Percentiles rank a stretch among this genome's conserved stretches.
These are phyloP conservation scores for Sylvietta virens DNA, from an alignment of 2,113 vertebrate genomes.

Conservation along the genomic window DNA sequence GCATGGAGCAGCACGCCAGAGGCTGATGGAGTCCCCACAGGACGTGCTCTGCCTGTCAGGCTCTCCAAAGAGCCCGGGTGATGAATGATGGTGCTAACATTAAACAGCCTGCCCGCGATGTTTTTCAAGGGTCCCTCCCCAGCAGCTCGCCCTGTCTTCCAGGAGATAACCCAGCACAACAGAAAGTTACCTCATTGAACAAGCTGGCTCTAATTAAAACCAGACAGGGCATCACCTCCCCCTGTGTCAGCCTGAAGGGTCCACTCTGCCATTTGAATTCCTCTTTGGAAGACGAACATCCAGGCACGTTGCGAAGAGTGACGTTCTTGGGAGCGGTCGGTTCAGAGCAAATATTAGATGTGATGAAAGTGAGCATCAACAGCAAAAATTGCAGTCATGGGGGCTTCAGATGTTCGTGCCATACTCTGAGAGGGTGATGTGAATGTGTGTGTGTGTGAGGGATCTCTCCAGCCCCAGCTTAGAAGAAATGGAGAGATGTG, in stretches of 20 bases:
- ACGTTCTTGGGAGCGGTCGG: not conserved
- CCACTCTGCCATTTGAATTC: conserved; percentile 13
- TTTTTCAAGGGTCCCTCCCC: conserved; percentile 56
- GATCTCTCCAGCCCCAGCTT: not conserved
- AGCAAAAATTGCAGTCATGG: not conserved
- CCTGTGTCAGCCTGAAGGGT: not conserved
- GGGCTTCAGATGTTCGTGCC: not conserved
- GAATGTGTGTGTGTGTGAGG: not conserved
- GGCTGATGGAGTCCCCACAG: conserved; percentile 41
- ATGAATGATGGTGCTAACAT: conserved; percentile 65
- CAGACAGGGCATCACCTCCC: conserved; percentile 46
- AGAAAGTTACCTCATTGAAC: conserved; percentile 68
- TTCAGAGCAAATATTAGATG: not conserved
- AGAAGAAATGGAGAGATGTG: not conserved
- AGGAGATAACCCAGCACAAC: conserved; percentile 61
- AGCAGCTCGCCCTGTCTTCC: conserved; percentile 49
- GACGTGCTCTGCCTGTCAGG: conserved; percentile 55
- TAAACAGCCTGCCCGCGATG: conserved; percentile 58
- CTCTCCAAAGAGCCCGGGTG: conserved; percentile 34
- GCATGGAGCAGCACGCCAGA: conserved; percentile 39
- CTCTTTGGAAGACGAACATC: conserved; percentile 25
- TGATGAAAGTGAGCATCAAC: not conserved
- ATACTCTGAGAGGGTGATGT: not conserved
- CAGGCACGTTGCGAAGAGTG: not conserved
- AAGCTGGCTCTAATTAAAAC: conserved; percentile 65